These are phyloP conservation scores for Drosophila neotestacea DNA, from an alignment of 2,888 invertebrate genomes.

Conservation along the genomic window DNA sequence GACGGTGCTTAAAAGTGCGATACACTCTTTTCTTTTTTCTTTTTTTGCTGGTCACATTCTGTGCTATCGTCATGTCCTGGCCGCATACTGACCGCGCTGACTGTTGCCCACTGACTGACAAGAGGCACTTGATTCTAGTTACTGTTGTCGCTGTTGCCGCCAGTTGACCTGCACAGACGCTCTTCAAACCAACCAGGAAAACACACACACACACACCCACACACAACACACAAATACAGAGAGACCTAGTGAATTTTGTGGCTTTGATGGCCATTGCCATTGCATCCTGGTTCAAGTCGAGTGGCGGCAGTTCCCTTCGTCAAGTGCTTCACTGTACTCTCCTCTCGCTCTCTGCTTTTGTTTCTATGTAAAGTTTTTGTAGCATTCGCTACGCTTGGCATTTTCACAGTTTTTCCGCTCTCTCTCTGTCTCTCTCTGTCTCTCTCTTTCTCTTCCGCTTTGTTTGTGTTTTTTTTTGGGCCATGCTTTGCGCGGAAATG, in stretches of 20 bases:
- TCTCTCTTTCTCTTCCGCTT: neutral
- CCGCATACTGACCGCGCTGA: conserved; percentile 33
- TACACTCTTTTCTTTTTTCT: conserved; percentile 25
- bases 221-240: conserved; percentile 18
- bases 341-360: conserved; percentile 38
- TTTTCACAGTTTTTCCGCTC: conserved; percentile 24
- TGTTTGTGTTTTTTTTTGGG: conserved; percentile 41
- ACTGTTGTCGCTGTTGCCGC: conserved; percentile 55
- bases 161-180: conserved; percentile 49
- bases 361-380: conserved; percentile 63
- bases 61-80: conserved; percentile 14
- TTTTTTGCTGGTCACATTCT: neutral
- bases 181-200: conserved; percentile 61
- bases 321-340: conserved; percentile 49
- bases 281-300: conserved; percentile 64
- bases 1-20: conserved; percentile 16
- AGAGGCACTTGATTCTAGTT: conserved; percentile 69
- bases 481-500: conserved; percentile 73
- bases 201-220: conserved; percentile 12
- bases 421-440: conserved; percentile 5
- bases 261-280: conserved; percentile 57
- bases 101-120: conserved; percentile 40
- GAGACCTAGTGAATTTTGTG: conserved; percentile 39
- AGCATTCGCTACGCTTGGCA: conserved; percentile 30
- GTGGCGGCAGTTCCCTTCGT: conserved; percentile 57